These are phyloP conservation scores for Chionis minor DNA, from an alignment of 2,113 vertebrate species.

Conservation along the genomic window DNA sequence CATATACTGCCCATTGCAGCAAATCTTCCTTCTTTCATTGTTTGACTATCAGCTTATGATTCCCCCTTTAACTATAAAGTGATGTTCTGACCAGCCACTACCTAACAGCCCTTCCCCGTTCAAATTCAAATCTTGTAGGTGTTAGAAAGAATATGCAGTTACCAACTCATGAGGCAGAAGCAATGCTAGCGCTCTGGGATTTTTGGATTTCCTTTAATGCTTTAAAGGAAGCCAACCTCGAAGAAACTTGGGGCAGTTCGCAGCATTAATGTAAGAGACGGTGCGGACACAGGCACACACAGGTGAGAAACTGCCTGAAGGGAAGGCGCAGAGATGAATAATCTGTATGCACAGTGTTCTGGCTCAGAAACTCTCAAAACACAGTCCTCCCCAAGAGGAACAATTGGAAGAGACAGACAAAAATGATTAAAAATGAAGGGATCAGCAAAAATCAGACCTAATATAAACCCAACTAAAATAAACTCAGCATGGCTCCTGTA, in stretches of 20 bases:
- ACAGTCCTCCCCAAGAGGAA: background rate
- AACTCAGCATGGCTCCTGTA: slow-evolving; percentile 35
- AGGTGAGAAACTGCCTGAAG: slow-evolving; percentile 14
- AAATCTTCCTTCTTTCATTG: background rate
- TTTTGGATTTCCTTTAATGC: background rate
- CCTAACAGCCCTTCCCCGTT: background rate
- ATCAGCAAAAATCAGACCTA: slow-evolving; percentile 43
- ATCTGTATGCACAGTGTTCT: background rate
- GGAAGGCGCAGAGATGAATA: background rate
- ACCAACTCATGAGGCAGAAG: background rate
- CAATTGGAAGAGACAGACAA: background rate
- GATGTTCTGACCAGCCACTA: background rate
- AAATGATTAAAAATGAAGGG: slow-evolving; percentile 42
- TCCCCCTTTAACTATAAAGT: background rate
- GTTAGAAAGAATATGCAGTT: background rate
- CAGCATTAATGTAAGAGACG: background rate
- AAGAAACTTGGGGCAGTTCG: background rate
- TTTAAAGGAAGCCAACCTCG: background rate
- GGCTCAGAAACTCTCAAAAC: slow-evolving; percentile 9
- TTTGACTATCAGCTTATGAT: background rate
- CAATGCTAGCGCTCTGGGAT: background rate
- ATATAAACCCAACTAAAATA: slow-evolving; percentile 34
- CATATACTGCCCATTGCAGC: background rate
- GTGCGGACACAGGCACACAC: background rate
- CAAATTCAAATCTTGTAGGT: background rate